These are phyloP conservation scores for Urocolius indicus DNA, from an alignment of 2,113 vertebrate genomes.

Conservation along the genomic window DNA sequence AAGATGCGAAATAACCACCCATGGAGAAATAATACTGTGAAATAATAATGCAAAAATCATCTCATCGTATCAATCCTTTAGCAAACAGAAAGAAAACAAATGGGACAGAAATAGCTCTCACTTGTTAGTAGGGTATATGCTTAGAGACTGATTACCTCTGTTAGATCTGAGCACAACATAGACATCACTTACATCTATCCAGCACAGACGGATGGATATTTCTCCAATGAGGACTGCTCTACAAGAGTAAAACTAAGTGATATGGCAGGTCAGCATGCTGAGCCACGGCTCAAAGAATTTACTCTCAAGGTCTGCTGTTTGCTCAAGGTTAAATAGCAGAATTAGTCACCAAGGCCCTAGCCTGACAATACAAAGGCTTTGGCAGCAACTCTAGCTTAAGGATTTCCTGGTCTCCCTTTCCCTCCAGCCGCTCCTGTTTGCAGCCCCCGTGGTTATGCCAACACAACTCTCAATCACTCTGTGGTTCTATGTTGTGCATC, in stretches of 20 bases:
- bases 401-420: slow-evolving; percentile 44
- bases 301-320: background rate
- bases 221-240: background rate
- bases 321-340: slow-evolving; percentile 33
- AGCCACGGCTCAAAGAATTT: background rate
- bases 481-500: accelerated
- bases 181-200: background rate
- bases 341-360: slow-evolving; percentile 35
- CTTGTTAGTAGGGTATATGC: accelerated
- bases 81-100: slow-evolving; percentile 20
- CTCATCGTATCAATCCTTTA: too few species aligned
- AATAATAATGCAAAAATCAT: too few species aligned
- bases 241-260: background rate
- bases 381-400: slow-evolving; percentile 27
- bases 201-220: accelerated
- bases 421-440: slow-evolving; percentile 23
- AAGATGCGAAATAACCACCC: background rate
- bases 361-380: slow-evolving; percentile 26
- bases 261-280: accelerated
- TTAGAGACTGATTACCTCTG: background rate
- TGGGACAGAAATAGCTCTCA: background rate
- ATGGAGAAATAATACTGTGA: background rate
- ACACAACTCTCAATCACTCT: background rate
- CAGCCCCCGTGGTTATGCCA: background rate
- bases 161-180: background rate